phyloP scores from a whole-genome alignment of 2,888 invertebrate species.

The Temnothorax unifasciatus region DNA sequence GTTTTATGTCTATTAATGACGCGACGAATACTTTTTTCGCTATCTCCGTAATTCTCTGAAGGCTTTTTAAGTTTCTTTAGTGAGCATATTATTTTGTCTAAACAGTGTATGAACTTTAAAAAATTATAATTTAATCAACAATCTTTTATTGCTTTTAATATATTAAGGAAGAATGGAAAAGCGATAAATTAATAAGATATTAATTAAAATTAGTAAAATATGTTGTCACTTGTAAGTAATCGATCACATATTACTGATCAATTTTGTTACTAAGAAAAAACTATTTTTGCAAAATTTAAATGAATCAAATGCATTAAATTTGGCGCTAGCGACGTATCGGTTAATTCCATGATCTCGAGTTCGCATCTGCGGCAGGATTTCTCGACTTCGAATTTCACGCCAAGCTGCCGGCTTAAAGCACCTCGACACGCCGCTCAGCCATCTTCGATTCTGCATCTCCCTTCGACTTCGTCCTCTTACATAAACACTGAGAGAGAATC shows the following conservation, averaged over 20 bases:
- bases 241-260: background rate
- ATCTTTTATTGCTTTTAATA: background rate
- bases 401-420: slow-evolving; percentile 73
- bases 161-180: background rate
- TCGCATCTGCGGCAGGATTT: slow-evolving; percentile 57
- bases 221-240: background rate
- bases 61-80: background rate
- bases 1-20: slow-evolving; percentile 16
- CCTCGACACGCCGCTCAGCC: slow-evolving; percentile 67
- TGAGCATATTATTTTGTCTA: background rate
- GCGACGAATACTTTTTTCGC: background rate
- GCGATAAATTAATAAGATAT: background rate
- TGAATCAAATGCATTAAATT: slow-evolving; percentile 13
- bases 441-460: slow-evolving; percentile 73
- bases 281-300: background rate
- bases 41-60: background rate
- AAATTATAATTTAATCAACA: background rate
- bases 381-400: slow-evolving; percentile 68
- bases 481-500: slow-evolving; percentile 74
- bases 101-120: background rate
- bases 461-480: slow-evolving; percentile 75
- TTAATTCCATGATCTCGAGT: slow-evolving; percentile 63
- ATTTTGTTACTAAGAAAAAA: background rate
- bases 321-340: slow-evolving; percentile 41
- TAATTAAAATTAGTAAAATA: background rate